Conservation (phyloP, 53 echinoderm and acorn worm genomes). For the Holothuria leucospilota region DNA sequence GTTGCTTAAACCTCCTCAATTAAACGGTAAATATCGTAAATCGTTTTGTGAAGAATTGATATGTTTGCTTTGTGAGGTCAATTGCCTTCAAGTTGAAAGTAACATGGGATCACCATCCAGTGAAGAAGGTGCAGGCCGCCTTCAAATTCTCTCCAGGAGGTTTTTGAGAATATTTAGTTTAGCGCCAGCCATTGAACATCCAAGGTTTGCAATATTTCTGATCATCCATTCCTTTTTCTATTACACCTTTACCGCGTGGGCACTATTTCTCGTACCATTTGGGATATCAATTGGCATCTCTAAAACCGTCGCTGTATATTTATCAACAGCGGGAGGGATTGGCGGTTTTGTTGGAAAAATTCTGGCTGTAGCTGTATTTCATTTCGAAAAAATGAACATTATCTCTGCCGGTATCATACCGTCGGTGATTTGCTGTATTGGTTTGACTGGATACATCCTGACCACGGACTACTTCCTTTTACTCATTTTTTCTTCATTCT, state of each 20-base stretch:
- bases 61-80: background rate
- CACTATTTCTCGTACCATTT: constrained; percentile 20
- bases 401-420: background rate
- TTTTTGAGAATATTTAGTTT: background rate
- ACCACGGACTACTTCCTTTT: background rate
- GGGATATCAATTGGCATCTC: background rate
- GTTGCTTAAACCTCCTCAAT: constrained; percentile 3
- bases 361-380: constrained; percentile 18
- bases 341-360: constrained; percentile 33
- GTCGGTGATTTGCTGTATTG: background rate
- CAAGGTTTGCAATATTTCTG: background rate
- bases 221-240: constrained; percentile 31
- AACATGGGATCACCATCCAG: too few species aligned
- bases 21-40: background rate
- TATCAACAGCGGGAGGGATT: constrained; percentile 24
- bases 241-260: constrained; percentile 30
- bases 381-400: constrained; percentile 1
- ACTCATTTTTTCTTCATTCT: background rate
- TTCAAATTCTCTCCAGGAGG: too few species aligned
- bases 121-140: too few species aligned
- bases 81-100: background rate
- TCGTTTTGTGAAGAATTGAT: background rate
- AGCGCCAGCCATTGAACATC: background rate
- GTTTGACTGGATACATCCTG: constrained; percentile 2
- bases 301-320: background rate